Evolutionary conservation across 1,140 invertebrate genomes (phyloP).

Genomic region (Panulirus ornatus): DNA sequence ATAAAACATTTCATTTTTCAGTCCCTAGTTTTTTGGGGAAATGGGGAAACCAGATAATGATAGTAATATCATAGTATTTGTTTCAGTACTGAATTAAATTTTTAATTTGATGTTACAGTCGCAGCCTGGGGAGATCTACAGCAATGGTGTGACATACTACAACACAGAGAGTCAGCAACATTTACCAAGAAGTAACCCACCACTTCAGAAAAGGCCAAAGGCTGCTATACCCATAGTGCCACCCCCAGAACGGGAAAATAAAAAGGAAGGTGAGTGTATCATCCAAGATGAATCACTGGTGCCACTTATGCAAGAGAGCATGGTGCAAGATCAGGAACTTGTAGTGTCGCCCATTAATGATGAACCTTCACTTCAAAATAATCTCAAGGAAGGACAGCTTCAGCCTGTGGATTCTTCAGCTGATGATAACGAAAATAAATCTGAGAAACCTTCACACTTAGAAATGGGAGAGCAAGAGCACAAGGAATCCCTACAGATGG

Average conservation of each 20-base stretch:
- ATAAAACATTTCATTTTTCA: too few relatives aligned
- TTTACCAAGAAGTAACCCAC: conserved; percentile 76
- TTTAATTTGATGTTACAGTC: conserved; percentile 52
- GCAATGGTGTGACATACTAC: conserved; percentile 83
- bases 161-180: conserved; percentile 79
- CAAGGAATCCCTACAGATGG: background rate
- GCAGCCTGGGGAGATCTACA: conserved; percentile 81
- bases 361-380: background rate
- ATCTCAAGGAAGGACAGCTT: background rate
- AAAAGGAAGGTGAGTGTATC: conserved; percentile 36
- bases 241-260: conserved; percentile 79
- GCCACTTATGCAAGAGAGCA: background rate
- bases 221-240: conserved; percentile 83
- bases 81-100: too few relatives aligned
- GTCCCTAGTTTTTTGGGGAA: too few relatives aligned
- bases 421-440: background rate
- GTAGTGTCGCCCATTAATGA: background rate
- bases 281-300: background rate
- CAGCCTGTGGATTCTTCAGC: background rate
- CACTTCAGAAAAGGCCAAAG: conserved; percentile 80
- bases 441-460: background rate
- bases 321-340: background rate
- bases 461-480: background rate
- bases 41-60: too few relatives aligned
- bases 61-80: too few relatives aligned